Percentiles rank a stretch among this genome's conserved stretches.
phyloP scores from a whole-genome alignment of 2,888 invertebrate genomes.

The Urechis unicinctus region DNA sequence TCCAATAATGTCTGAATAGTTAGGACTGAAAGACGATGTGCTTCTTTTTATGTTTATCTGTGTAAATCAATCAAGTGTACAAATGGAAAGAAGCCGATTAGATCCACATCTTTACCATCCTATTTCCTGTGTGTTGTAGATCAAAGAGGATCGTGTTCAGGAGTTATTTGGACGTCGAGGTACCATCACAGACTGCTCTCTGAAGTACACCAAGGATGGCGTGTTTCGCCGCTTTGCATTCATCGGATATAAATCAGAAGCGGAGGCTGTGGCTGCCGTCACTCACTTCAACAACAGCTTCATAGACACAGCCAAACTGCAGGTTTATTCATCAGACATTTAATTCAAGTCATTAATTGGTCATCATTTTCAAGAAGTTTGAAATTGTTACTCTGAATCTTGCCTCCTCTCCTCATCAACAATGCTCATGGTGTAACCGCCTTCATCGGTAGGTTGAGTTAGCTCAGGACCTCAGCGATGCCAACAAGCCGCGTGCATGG shows the following conservation, averaged over 20 bases:
- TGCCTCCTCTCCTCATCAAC: too few relatives aligned
- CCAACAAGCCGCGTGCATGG: slow-evolving; percentile 79
- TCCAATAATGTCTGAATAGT: too few relatives aligned
- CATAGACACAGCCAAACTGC: slow-evolving; percentile 74
- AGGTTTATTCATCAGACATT: slow-evolving; percentile 54
- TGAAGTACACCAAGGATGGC: slow-evolving; percentile 87
- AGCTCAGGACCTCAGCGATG: slow-evolving; percentile 49
- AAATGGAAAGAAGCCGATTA: too few relatives aligned
- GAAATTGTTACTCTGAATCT: too few relatives aligned
- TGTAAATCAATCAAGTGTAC: too few relatives aligned
- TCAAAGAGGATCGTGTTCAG: slow-evolving; percentile 52
- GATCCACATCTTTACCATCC: too few relatives aligned
- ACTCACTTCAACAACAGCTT: slow-evolving; percentile 77
- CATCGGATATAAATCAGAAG: slow-evolving; percentile 77
- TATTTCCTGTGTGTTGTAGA: slow-evolving; percentile 5
- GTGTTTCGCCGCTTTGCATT: slow-evolving; percentile 90
- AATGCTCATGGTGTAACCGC: too few relatives aligned
- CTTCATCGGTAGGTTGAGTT: slow-evolving; percentile 54
- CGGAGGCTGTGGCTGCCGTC: slow-evolving; percentile 71
- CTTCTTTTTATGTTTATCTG: too few relatives aligned
- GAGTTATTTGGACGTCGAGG: slow-evolving; percentile 74
- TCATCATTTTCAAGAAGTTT: too few relatives aligned
- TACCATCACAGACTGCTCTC: slow-evolving; percentile 79
- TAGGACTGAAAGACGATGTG: too few relatives aligned
- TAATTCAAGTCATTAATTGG: too few relatives aligned